phyloP scores from a whole-genome alignment of 2,797 vertebrate species.

The Onychomys leucogaster region DNA sequence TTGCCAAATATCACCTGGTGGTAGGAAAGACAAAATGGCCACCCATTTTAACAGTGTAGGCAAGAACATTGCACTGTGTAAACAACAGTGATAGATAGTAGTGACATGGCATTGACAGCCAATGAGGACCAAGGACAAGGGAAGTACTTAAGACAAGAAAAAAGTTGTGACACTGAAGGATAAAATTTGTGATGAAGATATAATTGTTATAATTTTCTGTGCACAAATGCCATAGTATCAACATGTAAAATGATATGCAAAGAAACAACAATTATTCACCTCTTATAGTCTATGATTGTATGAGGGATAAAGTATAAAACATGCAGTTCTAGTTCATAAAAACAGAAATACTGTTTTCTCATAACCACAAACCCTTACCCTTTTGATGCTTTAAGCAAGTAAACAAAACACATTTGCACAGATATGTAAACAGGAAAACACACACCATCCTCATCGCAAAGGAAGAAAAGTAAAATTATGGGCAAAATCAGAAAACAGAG shows the following conservation, averaged over 20 bases:
- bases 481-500: constrained; percentile 42
- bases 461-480: constrained; percentile 8
- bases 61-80: not conserved
- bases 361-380: not conserved
- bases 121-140: not conserved
- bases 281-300: constrained; percentile 43
- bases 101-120: not conserved
- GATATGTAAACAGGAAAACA: constrained; percentile 10
- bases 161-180: not conserved
- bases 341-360: constrained; percentile 50
- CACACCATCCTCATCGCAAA: constrained; percentile 24
- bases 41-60: not conserved
- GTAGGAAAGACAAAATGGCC: not conserved
- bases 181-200: constrained; percentile 40
- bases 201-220: constrained; percentile 55
- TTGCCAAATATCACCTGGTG: not conserved
- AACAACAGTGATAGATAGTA: not conserved
- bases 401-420: constrained; percentile 23
- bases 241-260: not conserved
- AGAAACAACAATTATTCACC: constrained; percentile 23
- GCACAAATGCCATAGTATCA: not conserved
- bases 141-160: not conserved
- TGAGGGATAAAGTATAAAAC: not conserved
- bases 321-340: constrained; percentile 11
- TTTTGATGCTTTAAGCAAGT: not conserved